These are phyloP conservation scores for Cosmopolites sordidus DNA, from an alignment of 2,888 invertebrate genomes.

Conservation along the genomic window DNA sequence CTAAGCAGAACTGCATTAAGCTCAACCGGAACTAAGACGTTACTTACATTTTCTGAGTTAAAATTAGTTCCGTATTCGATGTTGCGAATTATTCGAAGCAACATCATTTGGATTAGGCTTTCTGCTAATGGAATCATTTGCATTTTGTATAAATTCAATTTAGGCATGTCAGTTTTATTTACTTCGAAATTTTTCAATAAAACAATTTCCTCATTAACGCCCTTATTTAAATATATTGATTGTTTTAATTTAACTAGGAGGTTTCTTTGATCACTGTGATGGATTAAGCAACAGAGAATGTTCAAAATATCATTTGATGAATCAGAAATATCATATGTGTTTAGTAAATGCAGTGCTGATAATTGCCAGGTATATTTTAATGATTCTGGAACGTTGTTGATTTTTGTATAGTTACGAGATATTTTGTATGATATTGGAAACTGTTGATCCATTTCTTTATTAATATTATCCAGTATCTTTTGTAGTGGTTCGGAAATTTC, in stretches of 20 bases:
- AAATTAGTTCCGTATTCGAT: constrained; percentile 4
- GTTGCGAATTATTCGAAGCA: constrained; percentile 8
- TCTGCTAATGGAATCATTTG: constrained; percentile 38
- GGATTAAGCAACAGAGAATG: constrained; percentile 28
- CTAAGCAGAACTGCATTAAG: constrained; percentile 34
- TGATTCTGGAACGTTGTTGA: constrained; percentile 38
- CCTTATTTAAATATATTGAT: constrained; percentile 29
- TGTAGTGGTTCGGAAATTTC: constrained; percentile 26
- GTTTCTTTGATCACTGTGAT: constrained; percentile 21
- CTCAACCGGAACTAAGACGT: constrained; percentile 35
- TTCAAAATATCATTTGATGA: constrained; percentile 22
- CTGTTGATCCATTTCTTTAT: constrained; percentile 36
- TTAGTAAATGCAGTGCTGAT: constrained; percentile 23
- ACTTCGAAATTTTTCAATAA: constrained; percentile 20
- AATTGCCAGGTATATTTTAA: constrained; percentile 36
- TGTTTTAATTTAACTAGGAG: constrained; percentile 34
- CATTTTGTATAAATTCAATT: constrained; percentile 27
- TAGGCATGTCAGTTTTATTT: background rate
- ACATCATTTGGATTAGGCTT: constrained; percentile 32
- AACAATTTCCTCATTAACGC: constrained; percentile 32
- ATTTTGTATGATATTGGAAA: constrained; percentile 41
- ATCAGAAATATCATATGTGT: constrained; percentile 28
- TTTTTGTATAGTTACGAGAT: constrained; percentile 40
- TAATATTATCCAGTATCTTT: constrained; percentile 35
- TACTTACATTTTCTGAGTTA: constrained; percentile 16